Conservation (phyloP, 2,888 invertebrate genomes). For the Sarcophaga subvicina region DNA sequence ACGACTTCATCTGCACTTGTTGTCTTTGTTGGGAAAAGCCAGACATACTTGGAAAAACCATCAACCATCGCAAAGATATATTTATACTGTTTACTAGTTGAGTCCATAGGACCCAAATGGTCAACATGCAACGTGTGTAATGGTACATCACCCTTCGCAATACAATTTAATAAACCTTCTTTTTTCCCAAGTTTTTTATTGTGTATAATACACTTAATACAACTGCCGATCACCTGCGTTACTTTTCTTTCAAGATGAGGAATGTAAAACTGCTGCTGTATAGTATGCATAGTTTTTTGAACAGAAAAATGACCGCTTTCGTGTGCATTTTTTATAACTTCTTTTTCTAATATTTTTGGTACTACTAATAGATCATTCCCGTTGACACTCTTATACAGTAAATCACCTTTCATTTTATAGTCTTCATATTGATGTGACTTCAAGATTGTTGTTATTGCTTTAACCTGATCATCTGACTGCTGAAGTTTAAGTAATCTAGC, state of each 20-base stretch:
- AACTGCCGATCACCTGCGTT: constrained; percentile 24
- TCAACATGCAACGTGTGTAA: constrained; percentile 60
- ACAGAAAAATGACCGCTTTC: constrained; percentile 56
- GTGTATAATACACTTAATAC: constrained; percentile 57
- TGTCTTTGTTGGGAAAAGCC: constrained; percentile 3
- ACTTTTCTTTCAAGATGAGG: constrained; percentile 59
- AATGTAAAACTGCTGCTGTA: constrained; percentile 59
- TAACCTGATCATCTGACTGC: too few relatives aligned
- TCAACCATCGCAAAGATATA: constrained; percentile 3
- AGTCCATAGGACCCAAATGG: constrained; percentile 39
- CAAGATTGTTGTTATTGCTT: too few relatives aligned
- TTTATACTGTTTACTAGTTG: constrained; percentile 31
- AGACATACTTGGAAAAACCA: constrained; percentile 19
- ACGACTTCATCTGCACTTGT: constrained; percentile 2
- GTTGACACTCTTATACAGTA: constrained; percentile 51
- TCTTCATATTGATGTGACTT: too few relatives aligned
- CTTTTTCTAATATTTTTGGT: constrained; percentile 54
- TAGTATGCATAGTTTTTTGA: constrained; percentile 43
- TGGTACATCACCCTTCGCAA: too few relatives aligned
- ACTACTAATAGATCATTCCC: constrained; percentile 58
- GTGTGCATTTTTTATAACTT: constrained; percentile 50
- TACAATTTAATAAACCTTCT: too few relatives aligned
- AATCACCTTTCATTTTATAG: constrained; percentile 37
- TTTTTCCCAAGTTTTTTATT: constrained; percentile 66
- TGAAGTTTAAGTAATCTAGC: too few relatives aligned